These are phyloP conservation scores for Syrrhaptes paradoxus DNA, from an alignment of 2,113 vertebrate species.

Conservation along the genomic window DNA sequence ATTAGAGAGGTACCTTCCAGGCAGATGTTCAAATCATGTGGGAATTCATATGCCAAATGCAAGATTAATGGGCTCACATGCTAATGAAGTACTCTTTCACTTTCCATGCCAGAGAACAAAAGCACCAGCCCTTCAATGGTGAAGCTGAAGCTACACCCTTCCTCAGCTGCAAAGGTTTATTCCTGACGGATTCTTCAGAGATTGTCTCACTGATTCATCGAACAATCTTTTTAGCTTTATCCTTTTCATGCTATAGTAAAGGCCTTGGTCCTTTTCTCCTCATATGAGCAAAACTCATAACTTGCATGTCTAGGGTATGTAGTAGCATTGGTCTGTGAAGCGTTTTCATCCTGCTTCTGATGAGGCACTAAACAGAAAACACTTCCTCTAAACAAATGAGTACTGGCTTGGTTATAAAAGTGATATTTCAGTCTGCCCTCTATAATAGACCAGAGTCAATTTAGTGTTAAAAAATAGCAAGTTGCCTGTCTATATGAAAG, in stretches of 20 bases:
- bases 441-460: neutral
- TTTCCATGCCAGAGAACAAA: conserved; percentile 11
- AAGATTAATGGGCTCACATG: conserved; percentile 22
- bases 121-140: neutral
- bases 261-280: neutral
- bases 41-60: conserved; percentile 10
- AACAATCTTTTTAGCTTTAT: neutral
- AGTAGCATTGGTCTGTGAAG: neutral
- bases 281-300: neutral
- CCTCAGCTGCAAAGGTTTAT: neutral
- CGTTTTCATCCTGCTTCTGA: neutral
- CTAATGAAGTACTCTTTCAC: conserved; percentile 36
- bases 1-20: conserved; percentile 43
- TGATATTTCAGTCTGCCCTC: neutral
- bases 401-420: neutral
- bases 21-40: conserved; percentile 39
- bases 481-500: neutral
- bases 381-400: neutral
- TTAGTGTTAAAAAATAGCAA: conserved; percentile 8
- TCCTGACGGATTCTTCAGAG: neutral
- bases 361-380: neutral
- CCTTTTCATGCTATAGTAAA: neutral
- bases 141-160: neutral
- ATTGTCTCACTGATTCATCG: neutral
- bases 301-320: neutral